Percentiles rank a stretch among this genome's conserved stretches.
Conservation (phyloP, 2,888 invertebrate species). For the Spilarctia lutea region DNA sequence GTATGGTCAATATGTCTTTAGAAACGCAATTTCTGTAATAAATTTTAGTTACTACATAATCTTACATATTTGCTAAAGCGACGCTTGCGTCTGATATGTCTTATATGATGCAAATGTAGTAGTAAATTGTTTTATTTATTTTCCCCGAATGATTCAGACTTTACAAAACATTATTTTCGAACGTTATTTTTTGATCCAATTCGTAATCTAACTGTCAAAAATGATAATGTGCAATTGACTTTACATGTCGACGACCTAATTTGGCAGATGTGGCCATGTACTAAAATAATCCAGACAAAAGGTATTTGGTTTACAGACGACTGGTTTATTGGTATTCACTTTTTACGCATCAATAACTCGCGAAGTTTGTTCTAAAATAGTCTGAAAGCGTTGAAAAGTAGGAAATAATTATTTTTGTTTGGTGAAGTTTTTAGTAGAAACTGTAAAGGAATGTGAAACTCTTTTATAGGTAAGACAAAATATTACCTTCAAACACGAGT, state of each 20-base stretch:
- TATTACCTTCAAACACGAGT: background rate
- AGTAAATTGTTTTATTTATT: background rate
- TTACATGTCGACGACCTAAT: conserved; percentile 1
- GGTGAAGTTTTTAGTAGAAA: background rate
- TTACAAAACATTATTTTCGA: background rate
- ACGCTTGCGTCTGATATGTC: background rate
- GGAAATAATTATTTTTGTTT: background rate
- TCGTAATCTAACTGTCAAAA: background rate
- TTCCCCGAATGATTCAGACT: background rate
- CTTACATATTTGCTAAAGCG: background rate
- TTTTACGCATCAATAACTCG: conserved; percentile 43
- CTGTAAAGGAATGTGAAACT: background rate
- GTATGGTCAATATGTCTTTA: no score
- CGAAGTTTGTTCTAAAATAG: conserved; percentile 41
- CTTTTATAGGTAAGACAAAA: background rate
- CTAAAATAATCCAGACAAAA: conserved; percentile 34
- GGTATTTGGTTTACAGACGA: conserved; percentile 37
- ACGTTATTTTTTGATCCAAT: background rate
- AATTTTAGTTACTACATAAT: background rate
- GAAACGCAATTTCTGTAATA: background rate
- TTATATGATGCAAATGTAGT: background rate
- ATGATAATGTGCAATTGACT: background rate
- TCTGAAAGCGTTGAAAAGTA: background rate
- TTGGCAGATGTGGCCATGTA: conserved; percentile 15
- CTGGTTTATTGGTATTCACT: conserved; percentile 35